These are phyloP conservation scores for Molanna angustata DNA, from an alignment of 2,888 invertebrate species.

Conservation along the genomic window DNA sequence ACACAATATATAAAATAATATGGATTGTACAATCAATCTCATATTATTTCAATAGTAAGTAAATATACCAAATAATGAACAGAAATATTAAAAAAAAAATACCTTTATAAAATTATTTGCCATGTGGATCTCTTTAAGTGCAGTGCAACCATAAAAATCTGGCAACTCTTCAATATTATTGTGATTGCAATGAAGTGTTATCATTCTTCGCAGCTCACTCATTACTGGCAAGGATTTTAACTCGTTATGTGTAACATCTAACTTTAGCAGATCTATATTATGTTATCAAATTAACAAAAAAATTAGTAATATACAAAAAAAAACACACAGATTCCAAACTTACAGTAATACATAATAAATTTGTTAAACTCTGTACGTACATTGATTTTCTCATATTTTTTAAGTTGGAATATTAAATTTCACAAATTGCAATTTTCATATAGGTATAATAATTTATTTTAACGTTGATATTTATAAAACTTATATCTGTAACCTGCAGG, in stretches of 20 bases:
- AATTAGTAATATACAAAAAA: neutral
- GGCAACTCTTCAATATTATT: constrained; percentile 78
- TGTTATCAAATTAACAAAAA: neutral
- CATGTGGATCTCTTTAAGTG: constrained; percentile 76
- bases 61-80: too few species aligned
- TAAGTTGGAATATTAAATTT: too few species aligned
- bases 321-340: neutral
- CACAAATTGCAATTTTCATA: too few species aligned
- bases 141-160: constrained; percentile 70
- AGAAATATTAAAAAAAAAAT: too few species aligned
- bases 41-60: too few species aligned
- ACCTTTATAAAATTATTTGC: constrained; percentile 81
- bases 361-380: too few species aligned
- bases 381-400: too few species aligned
- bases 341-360: neutral
- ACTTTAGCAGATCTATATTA: constrained; percentile 60
- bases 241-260: constrained; percentile 73
- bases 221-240: constrained; percentile 64
- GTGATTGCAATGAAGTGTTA: constrained; percentile 74
- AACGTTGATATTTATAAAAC: too few species aligned
- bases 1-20: too few species aligned
- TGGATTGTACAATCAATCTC: too few species aligned
- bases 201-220: constrained; percentile 71
- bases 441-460: too few species aligned
- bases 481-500: too few species aligned